A percentile compares a stretch with the other conserved stretches of the same genome.
phyloP scores from a whole-genome alignment of 2,113 vertebrate genomes.

The Canis aureus region DNA sequence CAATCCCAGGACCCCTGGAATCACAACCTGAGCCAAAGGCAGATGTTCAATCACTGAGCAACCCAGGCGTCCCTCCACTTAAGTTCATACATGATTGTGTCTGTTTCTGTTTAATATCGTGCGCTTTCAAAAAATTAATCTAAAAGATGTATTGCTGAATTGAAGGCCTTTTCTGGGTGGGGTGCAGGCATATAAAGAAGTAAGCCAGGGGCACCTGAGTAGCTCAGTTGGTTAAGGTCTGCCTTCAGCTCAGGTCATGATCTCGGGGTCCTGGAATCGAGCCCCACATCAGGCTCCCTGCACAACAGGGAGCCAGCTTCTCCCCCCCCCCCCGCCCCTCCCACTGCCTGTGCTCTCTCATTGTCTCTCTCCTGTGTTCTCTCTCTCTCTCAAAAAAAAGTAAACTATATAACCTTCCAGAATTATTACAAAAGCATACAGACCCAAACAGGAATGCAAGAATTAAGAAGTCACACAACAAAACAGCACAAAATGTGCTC shows the following conservation, averaged over 20 bases:
- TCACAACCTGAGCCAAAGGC: too few species aligned
- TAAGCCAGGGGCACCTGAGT: not conserved
- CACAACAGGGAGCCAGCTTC: too few species aligned
- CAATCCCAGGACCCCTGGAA: too few species aligned
- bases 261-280: too few species aligned
- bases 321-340: too few species aligned
- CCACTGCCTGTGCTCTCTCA: too few species aligned
- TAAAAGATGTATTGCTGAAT: not conserved
- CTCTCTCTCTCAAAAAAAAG: not conserved
- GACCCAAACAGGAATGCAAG: not conserved
- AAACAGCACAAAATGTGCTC: not conserved
- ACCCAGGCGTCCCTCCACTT: not conserved
- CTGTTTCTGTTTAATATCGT: not conserved
- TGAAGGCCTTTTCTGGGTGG: not conserved
- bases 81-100: not conserved
- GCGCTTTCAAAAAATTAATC: slow-evolving; percentile 14
- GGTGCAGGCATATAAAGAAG: not conserved
- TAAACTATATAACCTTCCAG: not conserved
- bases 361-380: too few species aligned
- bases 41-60: too few species aligned
- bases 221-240: too few species aligned
- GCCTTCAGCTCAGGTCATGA: too few species aligned
- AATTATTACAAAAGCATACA: slow-evolving; percentile 2
- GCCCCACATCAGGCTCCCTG: too few species aligned
- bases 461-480: not conserved